These are phyloP conservation scores for Hycleus cichorii DNA, from an alignment of 1,140 invertebrate genomes.

Conservation along the genomic window DNA sequence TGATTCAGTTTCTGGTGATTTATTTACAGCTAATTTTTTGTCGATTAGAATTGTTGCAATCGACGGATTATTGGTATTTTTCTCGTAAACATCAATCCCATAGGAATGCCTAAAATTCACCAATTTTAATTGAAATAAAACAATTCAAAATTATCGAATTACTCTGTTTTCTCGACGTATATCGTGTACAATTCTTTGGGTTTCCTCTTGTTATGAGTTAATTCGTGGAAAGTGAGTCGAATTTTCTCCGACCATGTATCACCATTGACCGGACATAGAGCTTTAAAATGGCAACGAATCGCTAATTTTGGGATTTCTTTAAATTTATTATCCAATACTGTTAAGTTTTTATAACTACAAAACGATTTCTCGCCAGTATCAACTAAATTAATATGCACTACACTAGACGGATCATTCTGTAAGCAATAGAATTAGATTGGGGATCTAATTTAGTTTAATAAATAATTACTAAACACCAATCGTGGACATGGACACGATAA, in stretches of 20 bases:
- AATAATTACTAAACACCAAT: conserved; percentile 6
- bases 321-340: conserved; percentile 19
- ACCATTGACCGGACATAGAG: conserved; percentile 9
- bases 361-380: conserved; percentile 22
- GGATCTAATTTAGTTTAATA: not conserved
- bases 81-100: conserved; percentile 4
- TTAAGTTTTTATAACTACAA: conserved; percentile 19
- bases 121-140: not conserved
- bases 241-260: not conserved
- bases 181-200: not conserved
- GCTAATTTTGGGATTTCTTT: conserved; percentile 21
- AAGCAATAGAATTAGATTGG: not conserved
- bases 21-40: conserved; percentile 4
- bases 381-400: conserved; percentile 19
- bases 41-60: not conserved
- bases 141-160: not conserved
- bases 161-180: not conserved
- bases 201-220: conserved; percentile 1
- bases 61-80: not conserved
- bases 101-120: conserved; percentile 12
- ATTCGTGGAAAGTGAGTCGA: not conserved
- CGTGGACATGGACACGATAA: conserved; percentile 4
- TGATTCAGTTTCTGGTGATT: conserved; percentile 4
- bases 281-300: conserved; percentile 24
- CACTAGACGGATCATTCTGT: conserved; percentile 11